Evolutionary conservation across 2,888 invertebrate species (phyloP).

Genomic region (Leucophora obtusa): DNA sequence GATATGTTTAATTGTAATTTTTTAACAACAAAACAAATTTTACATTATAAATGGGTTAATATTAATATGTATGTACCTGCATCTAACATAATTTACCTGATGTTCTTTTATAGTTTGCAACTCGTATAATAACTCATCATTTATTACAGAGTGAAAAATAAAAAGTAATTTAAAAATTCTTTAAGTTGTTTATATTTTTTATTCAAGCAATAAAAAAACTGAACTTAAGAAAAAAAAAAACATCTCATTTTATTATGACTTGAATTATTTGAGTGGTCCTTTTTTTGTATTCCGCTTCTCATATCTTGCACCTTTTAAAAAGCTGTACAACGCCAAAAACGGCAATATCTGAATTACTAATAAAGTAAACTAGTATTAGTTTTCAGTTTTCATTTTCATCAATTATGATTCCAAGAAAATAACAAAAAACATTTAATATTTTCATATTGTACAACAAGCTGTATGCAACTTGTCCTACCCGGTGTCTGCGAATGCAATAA

Average conservation of each 20-base stretch:
- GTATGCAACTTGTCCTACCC: not conserved
- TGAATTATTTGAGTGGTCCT: conserved; percentile 19
- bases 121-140: conserved; percentile 33
- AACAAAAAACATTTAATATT: not conserved
- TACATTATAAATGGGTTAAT: not conserved
- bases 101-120: not conserved
- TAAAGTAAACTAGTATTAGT: conserved; percentile 6
- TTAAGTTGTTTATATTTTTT: conserved; percentile 20
- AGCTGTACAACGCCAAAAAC: not conserved
- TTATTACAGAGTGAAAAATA: conserved; percentile 23
- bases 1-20: too few species aligned
- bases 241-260: conserved; percentile 13
- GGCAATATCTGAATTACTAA: not conserved
- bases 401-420: not conserved
- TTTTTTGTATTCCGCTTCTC: too few species aligned
- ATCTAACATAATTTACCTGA: conserved; percentile 18
- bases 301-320: conserved; percentile 2
- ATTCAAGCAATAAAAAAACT: conserved; percentile 12
- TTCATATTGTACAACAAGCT: conserved; percentile 7
- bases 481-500: too few species aligned
- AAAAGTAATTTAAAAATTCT: conserved; percentile 29
- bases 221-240: conserved; percentile 16
- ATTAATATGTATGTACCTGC: not conserved
- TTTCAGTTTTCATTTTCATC: not conserved
- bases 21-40: too few species aligned